Percentiles rank a stretch among this genome's conserved stretches.
phyloP scores from a whole-genome alignment of 2,113 vertebrate species.

The Hemicordylus capensis region DNA sequence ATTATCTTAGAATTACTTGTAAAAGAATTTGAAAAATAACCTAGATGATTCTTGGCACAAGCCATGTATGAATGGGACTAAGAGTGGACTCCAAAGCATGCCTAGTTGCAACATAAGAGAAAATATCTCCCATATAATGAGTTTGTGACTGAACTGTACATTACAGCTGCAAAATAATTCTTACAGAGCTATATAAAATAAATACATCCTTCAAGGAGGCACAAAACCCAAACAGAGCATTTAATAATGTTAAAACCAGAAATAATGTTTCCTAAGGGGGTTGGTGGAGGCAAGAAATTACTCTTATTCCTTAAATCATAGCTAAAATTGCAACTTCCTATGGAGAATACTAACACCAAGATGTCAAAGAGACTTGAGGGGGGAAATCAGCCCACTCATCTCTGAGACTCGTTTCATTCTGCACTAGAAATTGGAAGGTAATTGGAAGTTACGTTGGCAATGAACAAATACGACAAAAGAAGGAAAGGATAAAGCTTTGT shows the following conservation, averaged over 20 bases:
- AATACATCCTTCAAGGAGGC: neutral
- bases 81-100: neutral
- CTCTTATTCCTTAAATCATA: neutral
- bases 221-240: neutral
- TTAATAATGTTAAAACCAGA: neutral
- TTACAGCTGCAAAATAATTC: neutral
- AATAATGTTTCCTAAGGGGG: neutral
- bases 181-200: neutral
- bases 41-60: neutral
- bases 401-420: slow-evolving; percentile 21
- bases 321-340: slow-evolving; percentile 15
- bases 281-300: neutral
- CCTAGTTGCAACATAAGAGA: neutral
- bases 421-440: slow-evolving; percentile 29
- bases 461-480: slow-evolving; percentile 39
- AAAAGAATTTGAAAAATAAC: neutral
- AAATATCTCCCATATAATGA: neutral
- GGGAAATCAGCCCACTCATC: neutral
- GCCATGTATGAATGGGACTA: neutral
- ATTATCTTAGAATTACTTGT: neutral
- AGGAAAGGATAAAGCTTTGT: slow-evolving; percentile 27
- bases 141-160: neutral
- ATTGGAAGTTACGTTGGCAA: slow-evolving; percentile 31
- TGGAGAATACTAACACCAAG: neutral
- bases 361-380: neutral